phyloP scores from a whole-genome alignment of 2,888 invertebrate species.

The Epinotia nisella region DNA sequence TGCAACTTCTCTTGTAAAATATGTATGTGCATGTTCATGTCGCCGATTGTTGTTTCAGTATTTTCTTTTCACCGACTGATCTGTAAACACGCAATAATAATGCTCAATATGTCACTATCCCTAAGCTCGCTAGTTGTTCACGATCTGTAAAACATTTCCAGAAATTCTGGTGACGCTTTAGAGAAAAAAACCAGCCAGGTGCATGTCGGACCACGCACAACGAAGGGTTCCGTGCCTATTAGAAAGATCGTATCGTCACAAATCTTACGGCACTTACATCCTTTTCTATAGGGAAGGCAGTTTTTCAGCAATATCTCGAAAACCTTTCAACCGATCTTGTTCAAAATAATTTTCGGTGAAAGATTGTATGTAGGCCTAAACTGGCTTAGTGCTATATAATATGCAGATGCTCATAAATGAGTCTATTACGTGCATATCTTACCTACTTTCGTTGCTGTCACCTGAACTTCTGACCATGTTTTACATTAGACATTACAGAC shows the following conservation, averaged over 20 bases:
- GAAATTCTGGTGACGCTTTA: neutral
- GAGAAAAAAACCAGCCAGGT: too few species aligned
- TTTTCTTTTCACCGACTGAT: neutral
- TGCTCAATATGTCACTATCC: conserved; percentile 16
- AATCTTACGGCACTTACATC: too few species aligned
- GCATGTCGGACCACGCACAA: too few species aligned
- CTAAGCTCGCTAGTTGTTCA: neutral
- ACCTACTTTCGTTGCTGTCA: neutral
- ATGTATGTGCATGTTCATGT: neutral
- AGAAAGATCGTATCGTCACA: too few species aligned
- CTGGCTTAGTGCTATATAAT: too few species aligned
- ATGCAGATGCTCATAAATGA: too few species aligned
- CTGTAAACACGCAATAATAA: conserved; percentile 4
- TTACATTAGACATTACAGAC: neutral
- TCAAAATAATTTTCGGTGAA: too few species aligned
- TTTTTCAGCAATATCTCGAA: too few species aligned
- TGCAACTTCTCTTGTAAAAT: neutral
- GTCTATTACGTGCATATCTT: neutral
- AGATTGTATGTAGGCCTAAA: too few species aligned
- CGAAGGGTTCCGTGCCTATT: too few species aligned
- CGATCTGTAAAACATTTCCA: neutral
- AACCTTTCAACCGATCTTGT: too few species aligned
- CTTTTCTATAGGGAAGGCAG: too few species aligned
- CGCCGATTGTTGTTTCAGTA: neutral
- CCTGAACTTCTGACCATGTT: neutral